These are phyloP conservation scores for Leptinotarsa juncta DNA, from an alignment of 2,888 invertebrate species.

Conservation along the genomic window DNA sequence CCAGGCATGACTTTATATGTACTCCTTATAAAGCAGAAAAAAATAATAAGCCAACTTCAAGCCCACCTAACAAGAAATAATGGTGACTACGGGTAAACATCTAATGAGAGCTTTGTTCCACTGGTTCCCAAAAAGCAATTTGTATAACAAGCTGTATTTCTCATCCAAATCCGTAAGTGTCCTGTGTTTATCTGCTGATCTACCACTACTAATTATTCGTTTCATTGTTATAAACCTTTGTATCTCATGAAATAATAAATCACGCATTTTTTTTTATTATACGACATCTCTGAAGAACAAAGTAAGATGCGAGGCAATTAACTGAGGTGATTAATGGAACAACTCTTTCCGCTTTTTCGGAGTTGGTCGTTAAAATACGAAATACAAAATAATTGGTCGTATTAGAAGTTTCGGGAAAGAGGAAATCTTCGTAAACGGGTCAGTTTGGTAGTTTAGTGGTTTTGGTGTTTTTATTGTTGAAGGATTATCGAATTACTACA, in stretches of 20 bases:
- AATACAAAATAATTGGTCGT: constrained; percentile 4
- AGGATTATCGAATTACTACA: background rate
- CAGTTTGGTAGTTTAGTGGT: background rate
- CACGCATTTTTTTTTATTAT: background rate
- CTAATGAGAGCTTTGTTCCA: background rate
- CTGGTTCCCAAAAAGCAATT: background rate
- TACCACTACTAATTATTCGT: constrained; percentile 7
- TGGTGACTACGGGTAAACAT: too few species aligned
- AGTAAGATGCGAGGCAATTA: constrained; percentile 28
- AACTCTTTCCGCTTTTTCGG: constrained; percentile 19
- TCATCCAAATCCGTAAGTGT: constrained; percentile 5
- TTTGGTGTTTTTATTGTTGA: background rate
- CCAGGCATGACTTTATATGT: too few species aligned
- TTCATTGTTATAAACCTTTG: background rate
- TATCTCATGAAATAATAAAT: constrained; percentile 15
- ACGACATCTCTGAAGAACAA: constrained; percentile 12
- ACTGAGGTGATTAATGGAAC: constrained; percentile 25
- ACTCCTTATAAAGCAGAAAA: too few species aligned
- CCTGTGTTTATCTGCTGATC: constrained; percentile 1
- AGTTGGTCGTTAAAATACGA: constrained; percentile 8
- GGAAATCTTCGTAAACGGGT: constrained; percentile 2
- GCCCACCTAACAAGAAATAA: too few species aligned
- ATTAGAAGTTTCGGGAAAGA: background rate
- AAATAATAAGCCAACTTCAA: too few species aligned
- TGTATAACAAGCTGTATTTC: background rate